These are phyloP conservation scores for Xenus cinereus DNA, from an alignment of 2,113 vertebrate genomes.

Conservation along the genomic window DNA sequence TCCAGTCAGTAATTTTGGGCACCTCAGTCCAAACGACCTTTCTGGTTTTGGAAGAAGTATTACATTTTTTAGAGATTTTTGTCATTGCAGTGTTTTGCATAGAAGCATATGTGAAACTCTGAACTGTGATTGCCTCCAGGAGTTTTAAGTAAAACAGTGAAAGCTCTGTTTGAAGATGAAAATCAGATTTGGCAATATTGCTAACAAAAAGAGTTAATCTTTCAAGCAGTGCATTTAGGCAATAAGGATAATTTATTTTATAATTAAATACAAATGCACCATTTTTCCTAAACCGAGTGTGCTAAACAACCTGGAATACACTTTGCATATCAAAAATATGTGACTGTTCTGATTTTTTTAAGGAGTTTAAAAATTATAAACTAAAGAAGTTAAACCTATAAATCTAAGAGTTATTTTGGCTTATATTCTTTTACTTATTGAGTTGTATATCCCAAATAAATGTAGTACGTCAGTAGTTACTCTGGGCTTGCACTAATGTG, in stretches of 20 bases:
- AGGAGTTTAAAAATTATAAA: neutral
- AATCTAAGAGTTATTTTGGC: neutral
- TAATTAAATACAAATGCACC: neutral
- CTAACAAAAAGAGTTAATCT: neutral
- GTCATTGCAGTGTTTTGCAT: neutral
- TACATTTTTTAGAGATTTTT: neutral
- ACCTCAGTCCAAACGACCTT: neutral
- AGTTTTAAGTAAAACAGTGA: slow-evolving; percentile 16
- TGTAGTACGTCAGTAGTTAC: neutral
- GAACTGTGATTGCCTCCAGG: neutral
- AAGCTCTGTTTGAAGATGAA: neutral
- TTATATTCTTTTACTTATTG: neutral
- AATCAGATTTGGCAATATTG: neutral
- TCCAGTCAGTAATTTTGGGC: neutral
- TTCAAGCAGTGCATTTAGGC: neutral
- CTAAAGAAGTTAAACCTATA: neutral
- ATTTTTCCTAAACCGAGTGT: neutral
- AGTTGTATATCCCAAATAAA: neutral
- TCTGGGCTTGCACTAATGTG: neutral
- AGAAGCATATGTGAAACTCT: neutral
- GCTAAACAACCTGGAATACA: neutral
- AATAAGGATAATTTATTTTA: neutral
- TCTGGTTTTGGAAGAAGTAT: neutral
- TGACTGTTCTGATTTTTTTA: neutral
- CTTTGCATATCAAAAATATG: neutral